Evolutionary conservation across 2,797 vertebrate species (phyloP).

Genomic region (Streptopelia turtur): DNA sequence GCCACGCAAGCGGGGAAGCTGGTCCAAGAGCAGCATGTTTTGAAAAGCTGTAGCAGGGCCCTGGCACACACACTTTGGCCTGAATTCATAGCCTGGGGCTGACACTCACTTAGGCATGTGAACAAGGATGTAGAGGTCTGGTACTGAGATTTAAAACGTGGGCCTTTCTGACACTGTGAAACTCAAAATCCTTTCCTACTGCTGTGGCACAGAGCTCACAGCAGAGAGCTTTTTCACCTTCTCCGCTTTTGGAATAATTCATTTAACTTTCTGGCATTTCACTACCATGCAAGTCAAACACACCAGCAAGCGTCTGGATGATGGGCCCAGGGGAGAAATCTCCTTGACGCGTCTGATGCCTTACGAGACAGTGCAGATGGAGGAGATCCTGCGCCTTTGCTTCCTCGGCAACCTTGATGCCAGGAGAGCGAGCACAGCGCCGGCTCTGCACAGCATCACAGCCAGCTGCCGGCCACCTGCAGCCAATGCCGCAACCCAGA

Average conservation of each 20-base stretch:
- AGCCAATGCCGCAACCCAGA: background rate
- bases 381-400: background rate
- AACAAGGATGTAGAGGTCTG: background rate
- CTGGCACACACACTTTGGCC: background rate
- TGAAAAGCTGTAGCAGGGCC: background rate
- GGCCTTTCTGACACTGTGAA: background rate
- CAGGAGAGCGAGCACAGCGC: background rate
- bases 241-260: background rate
- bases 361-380: background rate
- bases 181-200: background rate
- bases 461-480: rapidly evolving
- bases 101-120: rapidly evolving
- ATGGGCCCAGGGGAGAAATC: background rate
- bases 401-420: background rate
- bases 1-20: rapidly evolving
- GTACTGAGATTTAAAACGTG: background rate
- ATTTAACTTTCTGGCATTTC: background rate
- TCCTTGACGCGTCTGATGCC: background rate
- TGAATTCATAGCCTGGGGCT: background rate
- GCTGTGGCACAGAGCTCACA: background rate
- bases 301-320: background rate
- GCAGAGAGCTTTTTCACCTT: background rate
- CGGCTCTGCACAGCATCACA: background rate
- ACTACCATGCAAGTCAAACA: background rate
- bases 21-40: background rate